Base-by-base conservation (phyloP, 2,888 invertebrate genomes). In the Ochlodes sylvanus region DNA sequence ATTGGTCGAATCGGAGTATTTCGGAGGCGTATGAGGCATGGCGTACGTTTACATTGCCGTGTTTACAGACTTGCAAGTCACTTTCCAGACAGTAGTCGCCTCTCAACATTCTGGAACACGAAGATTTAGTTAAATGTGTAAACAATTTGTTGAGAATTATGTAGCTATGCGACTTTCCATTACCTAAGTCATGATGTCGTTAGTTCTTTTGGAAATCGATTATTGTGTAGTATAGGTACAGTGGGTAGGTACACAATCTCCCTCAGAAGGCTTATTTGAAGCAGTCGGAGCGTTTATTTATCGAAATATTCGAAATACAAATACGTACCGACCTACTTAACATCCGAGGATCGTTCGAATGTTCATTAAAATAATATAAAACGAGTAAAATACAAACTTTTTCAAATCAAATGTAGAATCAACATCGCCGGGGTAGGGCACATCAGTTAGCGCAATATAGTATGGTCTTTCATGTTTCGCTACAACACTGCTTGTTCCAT, bases 1-100 rank as follows among this genome's bases (percentile, higher is more conserved):
- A 71, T 7, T 69, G 65, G 4, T 63, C 55, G 6, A 72, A 69
- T 15, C 70, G 58, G 34, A 79, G 77, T 1, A 80, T 19, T 63
- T 82, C 82, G 0, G 82, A 83, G 34, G 76, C 56, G 62, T 76
- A 80, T 1, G 74, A 71, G 3, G 71, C 2, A 4, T 69, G n/a
- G 72, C 72, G 56, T 14, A 17, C 65, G 19, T 34, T 15, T 56
- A 32, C 12, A 9, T 68, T 73, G 32, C 68, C 66, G 1, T 56
- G 15, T 27, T 42, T 27, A 2, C 73, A 57, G 10, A 15, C 68
- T 54, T 76, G 69, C 62, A 91, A 71, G 72, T 92, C 91, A 50
- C 73, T 73, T 75, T 89, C 89, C 0, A 87, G 75, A 52, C 92
- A 92, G 69, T 91, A 92, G 69, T 92, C 81, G 4, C 92, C 92